Conservation (phyloP, 2,888 invertebrate genomes). For the Nomada ferruginata region DNA sequence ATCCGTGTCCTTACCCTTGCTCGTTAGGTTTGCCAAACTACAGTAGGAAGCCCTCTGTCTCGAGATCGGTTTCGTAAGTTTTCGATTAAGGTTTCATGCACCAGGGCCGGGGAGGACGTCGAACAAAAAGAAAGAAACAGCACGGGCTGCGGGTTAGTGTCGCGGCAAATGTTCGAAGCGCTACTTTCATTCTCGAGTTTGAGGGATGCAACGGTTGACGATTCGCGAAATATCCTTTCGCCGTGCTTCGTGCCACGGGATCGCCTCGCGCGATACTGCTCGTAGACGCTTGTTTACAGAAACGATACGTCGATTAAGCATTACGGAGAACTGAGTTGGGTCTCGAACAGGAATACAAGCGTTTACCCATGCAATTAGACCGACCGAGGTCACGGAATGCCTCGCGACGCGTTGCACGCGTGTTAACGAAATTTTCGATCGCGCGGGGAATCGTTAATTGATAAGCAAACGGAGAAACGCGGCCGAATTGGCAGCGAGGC, state of each 20-base stretch:
- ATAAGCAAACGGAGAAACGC: conserved; percentile 7
- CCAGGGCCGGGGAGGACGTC: conserved; percentile 66
- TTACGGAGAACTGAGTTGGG: not conserved
- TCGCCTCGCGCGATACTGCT: not conserved
- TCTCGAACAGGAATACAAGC: not conserved
- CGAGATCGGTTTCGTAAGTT: conserved; percentile 64
- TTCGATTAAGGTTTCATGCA: conserved; percentile 75
- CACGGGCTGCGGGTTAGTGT: conserved; percentile 72
- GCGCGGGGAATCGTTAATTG: conserved; percentile 19
- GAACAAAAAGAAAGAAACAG: conserved; percentile 75
- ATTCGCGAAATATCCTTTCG: not conserved
- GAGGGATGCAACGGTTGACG: conserved; percentile 45
- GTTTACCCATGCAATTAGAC: conserved; percentile 20
- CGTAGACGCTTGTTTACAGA: not conserved
- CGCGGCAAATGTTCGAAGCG: conserved; percentile 45
- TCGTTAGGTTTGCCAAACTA: conserved; percentile 83
- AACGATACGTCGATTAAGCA: not conserved
- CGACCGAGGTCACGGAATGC: not conserved
- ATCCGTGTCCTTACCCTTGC: conserved; percentile 74
- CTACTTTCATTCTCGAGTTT: conserved; percentile 51
- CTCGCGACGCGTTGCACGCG: not conserved
- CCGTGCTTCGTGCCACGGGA: not conserved
- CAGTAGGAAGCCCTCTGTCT: conserved; percentile 82
- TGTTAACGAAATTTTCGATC: not conserved
- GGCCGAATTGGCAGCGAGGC: conserved; percentile 17